phyloP scores from a whole-genome alignment of 2,888 invertebrate genomes.

The Harmothoe impar region DNA sequence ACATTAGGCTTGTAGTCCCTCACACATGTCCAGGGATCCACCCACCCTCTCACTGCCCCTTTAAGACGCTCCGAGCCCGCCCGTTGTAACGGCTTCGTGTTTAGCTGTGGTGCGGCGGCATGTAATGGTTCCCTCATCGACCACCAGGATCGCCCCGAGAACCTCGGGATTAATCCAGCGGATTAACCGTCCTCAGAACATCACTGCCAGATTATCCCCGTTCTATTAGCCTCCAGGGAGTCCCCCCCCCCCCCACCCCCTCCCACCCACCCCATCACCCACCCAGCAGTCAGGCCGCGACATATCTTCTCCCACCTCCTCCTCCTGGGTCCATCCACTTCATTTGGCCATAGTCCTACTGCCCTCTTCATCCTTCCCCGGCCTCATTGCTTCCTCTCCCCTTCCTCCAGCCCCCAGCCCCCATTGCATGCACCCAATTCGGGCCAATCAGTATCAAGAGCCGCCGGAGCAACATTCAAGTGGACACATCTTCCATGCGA shows the following conservation, averaged over 20 bases:
- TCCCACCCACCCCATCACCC: background rate
- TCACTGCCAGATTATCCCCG: background rate
- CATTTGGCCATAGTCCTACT: too few species aligned
- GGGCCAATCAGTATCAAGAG: constrained; percentile 8
- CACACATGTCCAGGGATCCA: constrained; percentile 22
- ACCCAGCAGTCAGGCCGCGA: background rate
- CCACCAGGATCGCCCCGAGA: background rate
- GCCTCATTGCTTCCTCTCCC: background rate
- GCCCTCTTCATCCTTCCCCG: background rate
- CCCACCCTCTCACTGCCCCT: background rate
- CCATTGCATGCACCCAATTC: constrained; percentile 22
- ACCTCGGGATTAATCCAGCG: constrained; percentile 31
- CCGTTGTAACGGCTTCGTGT: background rate
- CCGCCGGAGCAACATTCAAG: background rate
- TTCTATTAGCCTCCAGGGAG: constrained; percentile 10
- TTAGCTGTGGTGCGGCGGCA: background rate
- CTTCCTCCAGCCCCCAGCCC: background rate
- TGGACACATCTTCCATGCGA: constrained; percentile 50
- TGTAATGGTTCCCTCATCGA: constrained; percentile 7
- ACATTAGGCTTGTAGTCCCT: background rate
- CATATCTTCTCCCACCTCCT: too few species aligned
- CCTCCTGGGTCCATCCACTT: too few species aligned
- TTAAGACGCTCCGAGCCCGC: background rate
- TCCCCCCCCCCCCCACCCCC: background rate
- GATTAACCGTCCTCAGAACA: background rate